Base-by-base conservation (phyloP, 2,888 invertebrate species). In the Pogonocherus hispidulus region DNA sequence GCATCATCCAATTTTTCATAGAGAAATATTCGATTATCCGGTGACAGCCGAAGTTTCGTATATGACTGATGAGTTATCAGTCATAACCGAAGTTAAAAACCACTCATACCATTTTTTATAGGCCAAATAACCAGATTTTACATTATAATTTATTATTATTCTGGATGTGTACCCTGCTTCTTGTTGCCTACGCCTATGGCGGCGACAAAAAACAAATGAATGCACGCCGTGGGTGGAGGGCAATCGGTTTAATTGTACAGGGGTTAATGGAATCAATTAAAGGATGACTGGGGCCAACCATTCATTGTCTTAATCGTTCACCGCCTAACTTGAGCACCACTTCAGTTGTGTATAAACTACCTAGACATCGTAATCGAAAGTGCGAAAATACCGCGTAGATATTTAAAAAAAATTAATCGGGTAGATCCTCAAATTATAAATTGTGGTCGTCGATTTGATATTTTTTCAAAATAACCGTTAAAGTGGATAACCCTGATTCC, bases 401-500 rank as follows among this genome's bases (percentile, higher is more conserved):
- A n/a, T n/a, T n/a, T n/a, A n/a, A n/a, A n/a, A n/a, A n/a, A n/a
- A n/a, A n/a, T n/a, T n/a, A n/a, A n/a, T n/a, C n/a, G n/a, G n/a
- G n/a, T n/a, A n/a, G n/a, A n/a, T n/a, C n/a, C n/a, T n/a, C n/a
- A n/a, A n/a, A n/a, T n/a, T n/a, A n/a, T n/a, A n/a, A n/a, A n/a
- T n/a, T n/a, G n/a, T n/a, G n/a, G n/a, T n/a, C n/a, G 41, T 5
- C 0, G 22, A 16, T 16, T 11, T 57, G 4, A 4, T 56, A 4
- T 11, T 11, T 41, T 20, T 23, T n/a, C 3, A 59, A 60, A 51
- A 63, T 49, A 51, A 35, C 49, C 49, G 51, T 72, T 75, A 80
- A 77, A 75, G 80, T 78, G 78, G 80, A 77, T 47, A 75, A 74
- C 65, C 62, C 71, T 11, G 80, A 77, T 75, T 81, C 79, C 27